Conservation (phyloP, 2,888 invertebrate species). For the Aelia acuminata region DNA sequence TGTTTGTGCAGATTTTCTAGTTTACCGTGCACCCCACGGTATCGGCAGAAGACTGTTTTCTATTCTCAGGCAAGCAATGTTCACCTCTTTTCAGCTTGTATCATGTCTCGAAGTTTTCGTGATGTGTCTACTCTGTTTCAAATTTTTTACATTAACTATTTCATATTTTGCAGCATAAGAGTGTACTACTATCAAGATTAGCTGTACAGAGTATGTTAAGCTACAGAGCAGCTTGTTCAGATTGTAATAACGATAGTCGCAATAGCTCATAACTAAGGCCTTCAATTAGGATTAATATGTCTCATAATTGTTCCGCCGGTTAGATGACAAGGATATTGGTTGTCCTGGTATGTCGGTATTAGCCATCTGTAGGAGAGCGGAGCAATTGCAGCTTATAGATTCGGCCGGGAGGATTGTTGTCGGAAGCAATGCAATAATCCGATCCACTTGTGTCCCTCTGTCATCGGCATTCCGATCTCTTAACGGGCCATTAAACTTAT, state of each 20-base stretch:
- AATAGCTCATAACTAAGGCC: neutral
- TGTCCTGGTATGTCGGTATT: conserved; percentile 39
- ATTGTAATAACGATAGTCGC: neutral
- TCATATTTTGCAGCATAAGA: no score
- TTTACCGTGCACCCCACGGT: no score
- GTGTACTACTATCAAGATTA: no score
- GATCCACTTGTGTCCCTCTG: conserved; percentile 36
- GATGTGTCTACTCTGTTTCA: no score
- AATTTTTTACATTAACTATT: no score
- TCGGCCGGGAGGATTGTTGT: neutral
- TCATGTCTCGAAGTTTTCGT: no score
- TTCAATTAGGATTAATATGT: conserved; percentile 20
- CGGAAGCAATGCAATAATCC: conserved; percentile 46
- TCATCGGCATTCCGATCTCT: conserved; percentile 31
- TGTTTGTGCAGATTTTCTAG: no score
- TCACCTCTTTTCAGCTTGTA: no score
- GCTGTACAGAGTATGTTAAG: no score
- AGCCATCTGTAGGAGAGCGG: neutral
- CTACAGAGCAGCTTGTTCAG: neutral
- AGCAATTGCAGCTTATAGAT: conserved; percentile 22
- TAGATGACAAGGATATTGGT: conserved; percentile 44
- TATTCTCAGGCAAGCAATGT: no score
- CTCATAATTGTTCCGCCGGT: neutral
- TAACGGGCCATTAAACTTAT: conserved; percentile 37
- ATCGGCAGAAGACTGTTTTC: no score